Evolutionary conservation across 2,888 invertebrate genomes (phyloP).

Genomic region (Scrobipalpa costella): DNA sequence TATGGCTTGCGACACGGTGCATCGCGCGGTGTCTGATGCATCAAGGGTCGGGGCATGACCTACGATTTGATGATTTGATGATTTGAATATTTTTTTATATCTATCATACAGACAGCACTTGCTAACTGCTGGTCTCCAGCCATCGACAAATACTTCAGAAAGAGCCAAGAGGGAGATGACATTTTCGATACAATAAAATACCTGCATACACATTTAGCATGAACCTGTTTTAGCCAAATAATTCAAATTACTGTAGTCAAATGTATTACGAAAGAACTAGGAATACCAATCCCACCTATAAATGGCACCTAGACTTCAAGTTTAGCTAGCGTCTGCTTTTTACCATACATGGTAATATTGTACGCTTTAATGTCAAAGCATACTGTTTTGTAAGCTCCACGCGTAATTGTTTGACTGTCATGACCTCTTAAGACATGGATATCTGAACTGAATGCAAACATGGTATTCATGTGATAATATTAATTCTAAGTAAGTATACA

Average conservation of each 20-base stretch:
- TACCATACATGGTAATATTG: not conserved
- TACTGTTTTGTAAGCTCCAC: conserved; percentile 1
- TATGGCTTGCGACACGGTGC: conserved; percentile 61
- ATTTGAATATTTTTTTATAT: too few species aligned
- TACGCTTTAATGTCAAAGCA: not conserved
- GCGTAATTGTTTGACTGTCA: conserved; percentile 15
- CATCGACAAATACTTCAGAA: too few species aligned
- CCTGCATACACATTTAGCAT: too few species aligned
- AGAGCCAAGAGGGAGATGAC: too few species aligned
- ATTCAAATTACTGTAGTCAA: not conserved
- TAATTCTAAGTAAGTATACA: not conserved
- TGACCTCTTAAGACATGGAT: conserved; percentile 7
- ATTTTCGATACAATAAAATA: too few species aligned
- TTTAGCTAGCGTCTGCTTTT: too few species aligned
- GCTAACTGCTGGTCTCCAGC: too few species aligned
- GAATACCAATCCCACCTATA: not conserved
- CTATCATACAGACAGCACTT: too few species aligned
- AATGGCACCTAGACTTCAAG: too few species aligned
- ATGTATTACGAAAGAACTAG: not conserved
- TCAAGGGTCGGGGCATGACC: conserved; percentile 50
- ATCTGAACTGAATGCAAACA: not conserved
- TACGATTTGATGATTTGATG: conserved; percentile 29
- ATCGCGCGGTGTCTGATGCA: conserved; percentile 65
- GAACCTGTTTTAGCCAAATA: too few species aligned
- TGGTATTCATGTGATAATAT: not conserved